These are phyloP conservation scores for Phyllostomus discolor DNA, from an alignment of 2,113 vertebrate genomes.

Conservation along the genomic window DNA sequence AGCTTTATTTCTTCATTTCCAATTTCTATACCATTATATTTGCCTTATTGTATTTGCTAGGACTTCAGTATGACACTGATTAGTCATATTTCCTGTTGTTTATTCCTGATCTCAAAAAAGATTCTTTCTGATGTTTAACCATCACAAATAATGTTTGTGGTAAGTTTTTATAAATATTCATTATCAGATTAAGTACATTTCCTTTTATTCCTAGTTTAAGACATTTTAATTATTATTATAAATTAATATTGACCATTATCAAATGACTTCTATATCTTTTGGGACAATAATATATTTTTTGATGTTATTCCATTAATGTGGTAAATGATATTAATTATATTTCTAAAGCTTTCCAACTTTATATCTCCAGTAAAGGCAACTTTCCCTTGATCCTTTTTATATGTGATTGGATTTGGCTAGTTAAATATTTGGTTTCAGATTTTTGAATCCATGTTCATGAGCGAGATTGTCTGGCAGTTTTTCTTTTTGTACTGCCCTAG, in stretches of 20 bases:
- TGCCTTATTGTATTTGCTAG: not conserved
- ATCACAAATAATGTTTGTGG: not conserved
- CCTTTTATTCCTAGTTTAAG: not conserved
- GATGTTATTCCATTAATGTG: not conserved
- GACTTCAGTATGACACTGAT: not conserved
- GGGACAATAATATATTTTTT: not conserved
- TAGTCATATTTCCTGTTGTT: not conserved
- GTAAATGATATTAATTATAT: not conserved
- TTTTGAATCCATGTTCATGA: not conserved
- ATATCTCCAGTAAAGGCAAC: not conserved
- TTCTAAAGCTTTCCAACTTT: not conserved
- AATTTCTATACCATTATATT: not conserved
- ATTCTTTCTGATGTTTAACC: not conserved
- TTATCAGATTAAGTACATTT: not conserved
- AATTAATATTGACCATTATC: not conserved
- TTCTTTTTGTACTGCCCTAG: not conserved
- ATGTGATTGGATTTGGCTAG: not conserved
- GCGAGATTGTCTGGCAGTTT: not conserved
- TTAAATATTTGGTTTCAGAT: not conserved
- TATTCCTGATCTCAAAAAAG: not conserved
- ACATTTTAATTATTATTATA: not conserved
- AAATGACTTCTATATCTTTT: not conserved
- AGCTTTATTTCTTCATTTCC: not conserved
- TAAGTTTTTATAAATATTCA: not conserved
- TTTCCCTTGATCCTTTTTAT: not conserved